phyloP scores from a whole-genome alignment of 2,888 invertebrate species.

The Ormyrus thymus region DNA sequence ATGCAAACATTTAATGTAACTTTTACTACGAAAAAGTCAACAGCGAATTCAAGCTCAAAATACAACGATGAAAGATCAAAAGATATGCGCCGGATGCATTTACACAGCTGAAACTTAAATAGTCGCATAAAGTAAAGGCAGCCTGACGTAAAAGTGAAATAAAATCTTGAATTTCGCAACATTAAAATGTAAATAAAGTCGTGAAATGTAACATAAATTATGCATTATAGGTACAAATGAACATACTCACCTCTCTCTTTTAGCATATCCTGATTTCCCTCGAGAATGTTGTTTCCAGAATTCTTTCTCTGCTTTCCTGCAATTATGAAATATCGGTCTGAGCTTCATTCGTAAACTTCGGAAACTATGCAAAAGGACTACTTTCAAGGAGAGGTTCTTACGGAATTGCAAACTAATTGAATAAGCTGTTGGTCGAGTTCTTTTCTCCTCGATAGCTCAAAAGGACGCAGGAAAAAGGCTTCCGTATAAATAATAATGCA shows the following conservation, averaged over 20 bases:
- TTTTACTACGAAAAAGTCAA: too few species aligned
- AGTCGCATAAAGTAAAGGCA: conserved; percentile 1
- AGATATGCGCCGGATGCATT: neutral
- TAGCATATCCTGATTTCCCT: conserved; percentile 72
- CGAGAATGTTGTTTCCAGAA: conserved; percentile 68
- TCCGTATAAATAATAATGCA: too few species aligned
- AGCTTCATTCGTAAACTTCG: conserved; percentile 16
- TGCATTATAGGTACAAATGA: conserved; percentile 15
- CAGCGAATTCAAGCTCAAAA: neutral
- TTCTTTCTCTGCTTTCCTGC: conserved; percentile 71
- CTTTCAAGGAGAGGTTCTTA: neutral
- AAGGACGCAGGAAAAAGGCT: too few species aligned
- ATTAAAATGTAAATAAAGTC: conserved; percentile 24
- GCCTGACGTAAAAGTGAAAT: neutral
- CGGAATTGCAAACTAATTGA: conserved; percentile 12
- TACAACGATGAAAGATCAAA: conserved; percentile 4
- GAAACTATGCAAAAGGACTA: neutral
- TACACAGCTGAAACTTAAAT: neutral
- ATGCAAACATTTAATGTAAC: too few species aligned
- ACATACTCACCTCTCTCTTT: conserved; percentile 68
- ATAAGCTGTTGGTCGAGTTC: neutral
- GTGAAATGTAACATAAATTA: conserved; percentile 15
- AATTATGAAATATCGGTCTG: conserved; percentile 56
- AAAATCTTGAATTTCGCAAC: conserved; percentile 13
- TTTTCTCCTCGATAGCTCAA: neutral